Conservation (phyloP, 1,140 invertebrate genomes). For the Cylas formicarius region DNA sequence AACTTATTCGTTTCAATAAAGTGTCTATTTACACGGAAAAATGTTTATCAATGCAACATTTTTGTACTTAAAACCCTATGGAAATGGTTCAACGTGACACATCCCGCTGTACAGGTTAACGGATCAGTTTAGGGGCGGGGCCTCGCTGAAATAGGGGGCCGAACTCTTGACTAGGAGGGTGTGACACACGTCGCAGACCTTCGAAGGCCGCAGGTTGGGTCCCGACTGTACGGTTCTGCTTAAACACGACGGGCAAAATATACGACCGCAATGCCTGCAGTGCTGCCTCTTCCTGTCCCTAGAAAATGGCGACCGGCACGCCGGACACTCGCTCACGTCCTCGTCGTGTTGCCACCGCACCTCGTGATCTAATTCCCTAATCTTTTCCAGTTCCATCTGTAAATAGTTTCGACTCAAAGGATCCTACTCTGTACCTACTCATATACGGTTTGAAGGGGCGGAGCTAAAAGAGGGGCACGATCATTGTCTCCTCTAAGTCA, state of each 20-base stretch:
- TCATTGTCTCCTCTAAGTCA: no score
- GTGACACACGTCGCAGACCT: conserved; percentile 95
- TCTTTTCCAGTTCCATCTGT: conserved; percentile 86
- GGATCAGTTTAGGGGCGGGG: conserved; percentile 49
- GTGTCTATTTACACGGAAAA: not conserved
- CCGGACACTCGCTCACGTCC: conserved; percentile 83
- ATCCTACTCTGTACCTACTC: no score
- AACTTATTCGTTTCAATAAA: not conserved
- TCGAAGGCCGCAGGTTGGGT: conserved; percentile 73
- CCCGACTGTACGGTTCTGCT: conserved; percentile 77
- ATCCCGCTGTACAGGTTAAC: no score
- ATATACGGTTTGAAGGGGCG: no score
- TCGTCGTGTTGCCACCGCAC: conserved; percentile 97
- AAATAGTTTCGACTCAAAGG: no score
- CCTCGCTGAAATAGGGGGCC: conserved; percentile 90
- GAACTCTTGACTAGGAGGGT: conserved; percentile 89
- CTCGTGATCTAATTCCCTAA: conserved; percentile 85
- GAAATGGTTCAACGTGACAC: not conserved
- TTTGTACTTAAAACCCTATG: not conserved
- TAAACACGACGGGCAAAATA: conserved; percentile 86
- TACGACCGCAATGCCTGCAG: conserved; percentile 91
- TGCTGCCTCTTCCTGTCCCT: conserved; percentile 58
- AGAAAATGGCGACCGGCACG: conserved; percentile 66
- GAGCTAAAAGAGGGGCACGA: no score
- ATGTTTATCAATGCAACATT: no score